These are phyloP conservation scores for Mythimna lalbum DNA, from an alignment of 2,888 invertebrate genomes.

Conservation along the genomic window DNA sequence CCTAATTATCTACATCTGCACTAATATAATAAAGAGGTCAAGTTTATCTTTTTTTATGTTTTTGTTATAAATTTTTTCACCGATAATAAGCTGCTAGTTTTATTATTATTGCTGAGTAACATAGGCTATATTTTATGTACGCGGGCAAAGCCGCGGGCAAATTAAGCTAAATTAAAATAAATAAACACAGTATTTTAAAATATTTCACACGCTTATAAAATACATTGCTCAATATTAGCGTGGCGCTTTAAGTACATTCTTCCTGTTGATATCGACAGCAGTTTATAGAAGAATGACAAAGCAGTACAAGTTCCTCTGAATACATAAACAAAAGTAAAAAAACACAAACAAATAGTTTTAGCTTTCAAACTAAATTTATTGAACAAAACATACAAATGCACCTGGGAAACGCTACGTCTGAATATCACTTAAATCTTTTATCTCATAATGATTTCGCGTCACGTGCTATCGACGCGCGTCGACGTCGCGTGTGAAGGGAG, in stretches of 20 bases:
- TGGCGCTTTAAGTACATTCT: conserved; percentile 19
- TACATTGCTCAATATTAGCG: neutral
- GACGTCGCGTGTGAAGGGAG: conserved; percentile 58
- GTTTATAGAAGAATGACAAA: conserved; percentile 25
- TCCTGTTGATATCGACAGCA: conserved; percentile 9
- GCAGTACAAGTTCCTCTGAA: neutral
- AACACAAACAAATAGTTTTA: conserved; percentile 11
- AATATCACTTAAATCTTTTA: conserved; percentile 63
- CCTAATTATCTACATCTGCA: too few species aligned
- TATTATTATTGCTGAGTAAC: too few species aligned
- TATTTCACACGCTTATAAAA: conserved; percentile 1
- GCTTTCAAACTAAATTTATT: conserved; percentile 24
- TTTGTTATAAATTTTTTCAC: too few species aligned
- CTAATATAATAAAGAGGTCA: too few species aligned
- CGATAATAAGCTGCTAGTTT: too few species aligned
- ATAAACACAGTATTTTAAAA: too few species aligned
- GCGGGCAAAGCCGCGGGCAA: too few species aligned
- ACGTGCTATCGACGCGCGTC: conserved; percentile 55
- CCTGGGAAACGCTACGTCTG: conserved; percentile 50
- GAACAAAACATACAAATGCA: conserved; percentile 26
- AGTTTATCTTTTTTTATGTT: too few species aligned
- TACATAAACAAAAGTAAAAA: conserved; percentile 12
- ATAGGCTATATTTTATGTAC: too few species aligned
- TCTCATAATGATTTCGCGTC: conserved; percentile 64
- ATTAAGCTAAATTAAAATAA: too few species aligned